Percentiles rank a stretch among this genome's conserved stretches.
These are phyloP conservation scores for Leptinotarsa lineolata DNA, from an alignment of 1,140 invertebrate species.

Conservation along the genomic window DNA sequence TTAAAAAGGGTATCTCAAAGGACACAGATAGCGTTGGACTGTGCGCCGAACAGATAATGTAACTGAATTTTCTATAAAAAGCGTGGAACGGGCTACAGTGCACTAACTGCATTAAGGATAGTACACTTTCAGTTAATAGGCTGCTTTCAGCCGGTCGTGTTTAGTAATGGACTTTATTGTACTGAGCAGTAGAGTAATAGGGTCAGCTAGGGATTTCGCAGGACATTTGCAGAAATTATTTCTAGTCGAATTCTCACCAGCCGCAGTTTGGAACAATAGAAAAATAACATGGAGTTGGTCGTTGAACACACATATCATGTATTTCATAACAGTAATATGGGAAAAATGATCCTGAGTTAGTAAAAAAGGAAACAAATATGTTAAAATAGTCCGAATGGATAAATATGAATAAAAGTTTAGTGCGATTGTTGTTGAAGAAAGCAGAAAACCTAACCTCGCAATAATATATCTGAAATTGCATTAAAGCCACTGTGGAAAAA, in stretches of 20 bases:
- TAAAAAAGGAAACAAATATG: no score
- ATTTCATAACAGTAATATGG: no score
- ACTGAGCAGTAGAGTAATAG: not conserved
- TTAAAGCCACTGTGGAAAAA: no score
- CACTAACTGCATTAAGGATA: slow-evolving; percentile 54
- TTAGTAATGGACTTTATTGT: slow-evolving; percentile 54
- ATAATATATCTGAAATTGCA: no score
- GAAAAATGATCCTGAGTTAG: no score
- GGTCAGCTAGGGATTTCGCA: not conserved
- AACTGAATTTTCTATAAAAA: slow-evolving; percentile 50
- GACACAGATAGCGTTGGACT: slow-evolving; percentile 30
- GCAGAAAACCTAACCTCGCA: no score
- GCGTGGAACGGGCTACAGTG: slow-evolving; percentile 43
- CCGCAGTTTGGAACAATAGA: no score
- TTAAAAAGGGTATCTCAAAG: slow-evolving; percentile 3
- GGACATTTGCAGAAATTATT: not conserved
- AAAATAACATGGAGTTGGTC: no score
- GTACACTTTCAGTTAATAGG: slow-evolving; percentile 54
- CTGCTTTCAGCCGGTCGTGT: slow-evolving; percentile 48
- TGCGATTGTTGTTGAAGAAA: no score
- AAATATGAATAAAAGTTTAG: no score
- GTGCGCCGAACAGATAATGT: slow-evolving; percentile 44
- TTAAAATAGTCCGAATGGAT: no score
- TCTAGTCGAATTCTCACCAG: not conserved
- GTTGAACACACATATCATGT: no score